Conservation (phyloP, 2,888 invertebrate genomes). For the Stenoptilia bipunctidactyla region DNA sequence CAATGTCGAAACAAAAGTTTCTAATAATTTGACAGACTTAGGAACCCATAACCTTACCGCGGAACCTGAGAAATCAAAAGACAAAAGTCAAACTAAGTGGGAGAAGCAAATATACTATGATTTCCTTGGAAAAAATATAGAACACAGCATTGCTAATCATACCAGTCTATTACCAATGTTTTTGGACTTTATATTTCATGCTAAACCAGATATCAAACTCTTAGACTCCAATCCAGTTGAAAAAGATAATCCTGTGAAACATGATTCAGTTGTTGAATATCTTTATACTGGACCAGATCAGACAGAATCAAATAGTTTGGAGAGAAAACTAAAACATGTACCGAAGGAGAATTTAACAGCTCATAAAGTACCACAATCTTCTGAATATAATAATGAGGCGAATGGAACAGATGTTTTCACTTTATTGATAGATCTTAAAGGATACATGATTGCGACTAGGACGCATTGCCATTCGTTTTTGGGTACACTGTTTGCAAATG, state of each 20-base stretch:
- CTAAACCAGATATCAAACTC: not conserved
- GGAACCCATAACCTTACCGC: not conserved
- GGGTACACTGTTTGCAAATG: not conserved
- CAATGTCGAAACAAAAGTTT: not conserved
- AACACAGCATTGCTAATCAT: too few relatives aligned
- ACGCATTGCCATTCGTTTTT: not conserved
- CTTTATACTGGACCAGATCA: not conserved
- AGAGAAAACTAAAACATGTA: not conserved
- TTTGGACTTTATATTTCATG: not conserved
- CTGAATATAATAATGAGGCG: too few relatives aligned
- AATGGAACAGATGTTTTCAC: not conserved
- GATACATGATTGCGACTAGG: not conserved
- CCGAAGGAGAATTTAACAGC: not conserved
- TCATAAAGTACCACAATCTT: not conserved
- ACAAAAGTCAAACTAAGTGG: not conserved
- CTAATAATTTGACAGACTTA: not conserved
- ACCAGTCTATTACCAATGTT: not conserved
- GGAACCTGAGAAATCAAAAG: not conserved
- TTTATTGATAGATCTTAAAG: not conserved
- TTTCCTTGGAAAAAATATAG: too few relatives aligned
- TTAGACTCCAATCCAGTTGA: not conserved
- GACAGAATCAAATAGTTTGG: not conserved
- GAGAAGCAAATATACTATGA: too few relatives aligned
- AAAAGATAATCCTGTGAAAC: not conserved
- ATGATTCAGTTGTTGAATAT: not conserved